Base-by-base conservation (phyloP, 2,113 vertebrate genomes). In the Percopsis transmontana region DNA sequence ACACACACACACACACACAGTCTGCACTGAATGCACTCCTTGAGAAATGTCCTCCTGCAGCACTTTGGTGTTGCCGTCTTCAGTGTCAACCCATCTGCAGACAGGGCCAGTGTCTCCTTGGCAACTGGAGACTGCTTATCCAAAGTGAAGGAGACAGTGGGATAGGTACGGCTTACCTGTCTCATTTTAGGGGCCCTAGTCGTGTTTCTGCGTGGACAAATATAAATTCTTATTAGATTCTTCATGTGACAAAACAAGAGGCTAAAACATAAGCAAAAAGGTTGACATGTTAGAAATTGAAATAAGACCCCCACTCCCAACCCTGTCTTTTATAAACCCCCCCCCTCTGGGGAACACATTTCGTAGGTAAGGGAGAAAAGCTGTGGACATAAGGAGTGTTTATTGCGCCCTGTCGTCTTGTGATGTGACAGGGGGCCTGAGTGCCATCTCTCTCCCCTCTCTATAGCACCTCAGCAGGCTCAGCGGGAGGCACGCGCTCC, bases 371-470 rank as follows among this genome's bases (percentile, higher is more conserved):
- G 82, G 53, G 64, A 80, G 76, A 74, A 74, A 84, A 80, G 80
- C 74, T 76, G 77, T 54, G 27, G 72, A 83, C 85, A 66, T 71
- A 39, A 79, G n/a, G 53, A 75, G 74, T 79, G 84, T 87, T 87
- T 84, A 82, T 85, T 79, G 84, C 76, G 78, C 66, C 58, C 77
- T 76, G 76, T 81, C 68, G 80, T 75, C 82, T 80, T 77, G 85
- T 91, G 87, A 91, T 90, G 86, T 92, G 90, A 91, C 80, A 83
- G 77, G 85, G 81, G 81, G 87, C 83, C 76, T 77, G 58, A 85
- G 86, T 80, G 85, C 86, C 80, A 33, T 89, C 76, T 88, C 76
- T 74, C 71, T 81, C 74, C 66, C 79, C 59, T 81, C 74, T 76
- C 61, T n/a, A n/a, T n/a, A n/a, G n/a, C n/a, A n/a, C n/a, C n/a